A percentile compares a stretch with the other conserved stretches of the same genome.
phyloP scores from a whole-genome alignment of 2,113 vertebrate genomes.

The Azemiops feae region DNA sequence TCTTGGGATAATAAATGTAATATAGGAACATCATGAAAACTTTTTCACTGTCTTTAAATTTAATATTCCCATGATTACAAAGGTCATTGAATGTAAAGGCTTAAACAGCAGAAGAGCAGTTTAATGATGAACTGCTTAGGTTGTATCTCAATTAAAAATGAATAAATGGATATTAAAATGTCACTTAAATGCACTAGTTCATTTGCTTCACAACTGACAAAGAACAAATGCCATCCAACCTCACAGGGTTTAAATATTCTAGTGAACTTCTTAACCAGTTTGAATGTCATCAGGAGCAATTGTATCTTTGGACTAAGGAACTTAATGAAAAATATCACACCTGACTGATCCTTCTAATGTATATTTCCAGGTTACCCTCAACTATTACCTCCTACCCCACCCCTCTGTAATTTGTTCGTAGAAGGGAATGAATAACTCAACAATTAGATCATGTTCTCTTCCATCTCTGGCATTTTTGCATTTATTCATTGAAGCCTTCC shows the following conservation, averaged over 20 bases:
- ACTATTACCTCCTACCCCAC: neutral
- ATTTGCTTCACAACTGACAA: neutral
- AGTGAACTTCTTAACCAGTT: neutral
- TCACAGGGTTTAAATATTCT: neutral
- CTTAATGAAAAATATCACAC: neutral
- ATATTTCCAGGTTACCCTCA: neutral
- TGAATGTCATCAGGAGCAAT: neutral
- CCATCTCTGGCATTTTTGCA: neutral
- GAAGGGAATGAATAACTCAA: neutral
- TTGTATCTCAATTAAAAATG: conserved; percentile 27
- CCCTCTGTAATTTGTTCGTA: neutral
- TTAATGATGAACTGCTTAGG: neutral
- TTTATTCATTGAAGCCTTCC: no score
- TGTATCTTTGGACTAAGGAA: neutral
- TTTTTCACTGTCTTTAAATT: conserved; percentile 10
- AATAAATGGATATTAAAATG: conserved; percentile 27
- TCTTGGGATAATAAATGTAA: conserved; percentile 22
- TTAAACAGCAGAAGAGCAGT: conserved; percentile 6
- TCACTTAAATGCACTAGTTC: neutral
- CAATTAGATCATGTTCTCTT: neutral
- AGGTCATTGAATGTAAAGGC: conserved; percentile 16
- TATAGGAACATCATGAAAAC: conserved; percentile 22
- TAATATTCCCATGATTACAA: neutral
- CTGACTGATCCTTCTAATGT: neutral
- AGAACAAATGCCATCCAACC: neutral